phyloP scores from a whole-genome alignment of 1,140 invertebrate species.

The Apis florea region DNA sequence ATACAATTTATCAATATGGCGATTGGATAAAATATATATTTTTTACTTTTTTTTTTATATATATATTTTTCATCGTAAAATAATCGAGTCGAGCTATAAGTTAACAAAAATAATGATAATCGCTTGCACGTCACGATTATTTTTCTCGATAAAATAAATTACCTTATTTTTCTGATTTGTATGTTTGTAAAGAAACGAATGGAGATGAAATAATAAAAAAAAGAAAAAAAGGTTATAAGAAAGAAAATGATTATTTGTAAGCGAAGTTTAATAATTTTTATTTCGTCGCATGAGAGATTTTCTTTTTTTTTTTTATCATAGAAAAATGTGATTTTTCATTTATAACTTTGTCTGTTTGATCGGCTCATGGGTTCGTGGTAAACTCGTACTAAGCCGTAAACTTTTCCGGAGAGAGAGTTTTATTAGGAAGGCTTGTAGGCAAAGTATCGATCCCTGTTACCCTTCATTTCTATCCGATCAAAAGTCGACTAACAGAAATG shows the following conservation, averaged over 20 bases:
- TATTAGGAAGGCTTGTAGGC: neutral
- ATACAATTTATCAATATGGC: neutral
- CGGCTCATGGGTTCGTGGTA: neutral
- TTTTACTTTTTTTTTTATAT: neutral
- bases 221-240: no score
- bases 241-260: no score
- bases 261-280: no score
- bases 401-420: neutral
- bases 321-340: constrained; percentile 22
- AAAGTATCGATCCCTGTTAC: neutral
- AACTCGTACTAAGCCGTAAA: constrained; percentile 1
- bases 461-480: constrained; percentile 5
- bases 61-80: neutral
- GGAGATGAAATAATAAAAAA: no score
- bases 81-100: no score
- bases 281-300: neutral
- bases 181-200: no score
- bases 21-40: neutral
- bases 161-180: no score
- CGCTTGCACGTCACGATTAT: no score
- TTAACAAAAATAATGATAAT: no score
- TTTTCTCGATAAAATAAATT: no score
- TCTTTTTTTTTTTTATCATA: neutral
- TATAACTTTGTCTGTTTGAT: constrained; percentile 13
- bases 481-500: constrained; percentile 17